Evolutionary conservation across 1,140 invertebrate genomes (phyloP).

Genomic region (Wiebesia pumilae): DNA sequence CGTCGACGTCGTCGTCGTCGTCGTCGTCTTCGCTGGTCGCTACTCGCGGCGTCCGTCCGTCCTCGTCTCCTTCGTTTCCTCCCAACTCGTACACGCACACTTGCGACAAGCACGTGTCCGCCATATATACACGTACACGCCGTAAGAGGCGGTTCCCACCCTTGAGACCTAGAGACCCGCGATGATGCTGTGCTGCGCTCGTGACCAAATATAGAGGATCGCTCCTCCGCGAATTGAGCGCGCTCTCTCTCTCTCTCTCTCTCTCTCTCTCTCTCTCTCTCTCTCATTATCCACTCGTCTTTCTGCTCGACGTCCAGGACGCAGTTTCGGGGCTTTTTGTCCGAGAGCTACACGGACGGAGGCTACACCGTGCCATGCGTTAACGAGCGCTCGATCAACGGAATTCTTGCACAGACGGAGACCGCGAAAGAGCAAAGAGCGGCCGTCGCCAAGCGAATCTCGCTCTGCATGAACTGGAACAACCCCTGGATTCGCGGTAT

Average conservation of each 20-base stretch:
- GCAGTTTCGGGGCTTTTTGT: slow-evolving; percentile 38
- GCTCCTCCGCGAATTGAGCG: slow-evolving; percentile 1
- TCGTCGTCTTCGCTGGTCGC: neutral
- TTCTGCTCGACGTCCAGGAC: neutral
- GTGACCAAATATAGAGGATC: slow-evolving; percentile 48
- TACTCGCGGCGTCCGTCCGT: neutral
- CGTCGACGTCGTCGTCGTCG: neutral
- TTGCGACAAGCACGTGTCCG: neutral
- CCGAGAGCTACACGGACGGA: neutral
- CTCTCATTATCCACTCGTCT: neutral
- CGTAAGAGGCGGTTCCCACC: neutral
- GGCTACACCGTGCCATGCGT: slow-evolving; percentile 2
- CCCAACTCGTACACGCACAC: neutral
- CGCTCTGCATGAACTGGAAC: neutral
- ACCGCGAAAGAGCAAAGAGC: neutral
- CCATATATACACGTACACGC: neutral
- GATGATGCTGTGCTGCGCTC: neutral
- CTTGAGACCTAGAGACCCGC: neutral
- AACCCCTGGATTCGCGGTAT: slow-evolving; percentile 35
- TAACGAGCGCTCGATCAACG: neutral
- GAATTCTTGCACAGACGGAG: slow-evolving; percentile 13
- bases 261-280: neutral
- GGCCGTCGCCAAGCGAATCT: neutral
- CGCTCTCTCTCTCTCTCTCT: neutral
- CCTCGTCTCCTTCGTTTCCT: neutral